These are phyloP conservation scores for Steinernema khuongi DNA, from an alignment of 1,140 invertebrate species.

Conservation along the genomic window DNA sequence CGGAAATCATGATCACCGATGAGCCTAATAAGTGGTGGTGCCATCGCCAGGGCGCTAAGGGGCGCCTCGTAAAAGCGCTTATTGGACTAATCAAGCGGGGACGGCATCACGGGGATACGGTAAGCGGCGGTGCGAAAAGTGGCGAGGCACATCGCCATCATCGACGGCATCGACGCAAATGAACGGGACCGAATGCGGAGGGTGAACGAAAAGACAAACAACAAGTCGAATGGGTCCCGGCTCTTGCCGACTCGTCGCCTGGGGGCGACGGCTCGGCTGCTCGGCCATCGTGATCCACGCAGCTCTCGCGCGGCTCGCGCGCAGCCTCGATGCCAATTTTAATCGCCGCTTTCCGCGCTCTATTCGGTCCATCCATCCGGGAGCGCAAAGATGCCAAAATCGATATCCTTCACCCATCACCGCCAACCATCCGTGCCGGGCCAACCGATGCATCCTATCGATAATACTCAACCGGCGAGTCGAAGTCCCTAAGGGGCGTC, in stretches of 20 bases:
- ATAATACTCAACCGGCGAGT: neutral
- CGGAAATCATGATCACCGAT: too few species aligned
- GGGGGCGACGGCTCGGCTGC: neutral
- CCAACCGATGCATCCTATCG: neutral
- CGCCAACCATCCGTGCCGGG: too few species aligned
- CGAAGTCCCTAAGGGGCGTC: neutral
- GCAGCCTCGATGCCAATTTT: neutral
- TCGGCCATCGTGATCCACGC: neutral
- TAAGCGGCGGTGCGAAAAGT: neutral
- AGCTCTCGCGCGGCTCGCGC: neutral
- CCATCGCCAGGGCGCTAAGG: too few species aligned
- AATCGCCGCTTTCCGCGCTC: neutral
- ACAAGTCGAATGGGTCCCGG: slow-evolving; percentile 1
- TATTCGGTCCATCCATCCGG: neutral
- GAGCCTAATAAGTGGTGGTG: too few species aligned
- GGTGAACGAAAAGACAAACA: slow-evolving; percentile 13
- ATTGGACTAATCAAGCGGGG: too few species aligned
- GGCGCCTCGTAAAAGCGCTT: too few species aligned
- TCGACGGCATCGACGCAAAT: neutral
- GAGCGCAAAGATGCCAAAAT: neutral
- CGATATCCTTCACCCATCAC: neutral
- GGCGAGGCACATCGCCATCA: too few species aligned
- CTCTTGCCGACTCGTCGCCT: neutral
- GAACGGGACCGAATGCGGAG: neutral
- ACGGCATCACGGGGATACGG: neutral